A percentile compares a stretch with the other conserved stretches of the same genome.
Conservation (phyloP, 2,888 invertebrate species). For the Drosophila subsilvestris region DNA sequence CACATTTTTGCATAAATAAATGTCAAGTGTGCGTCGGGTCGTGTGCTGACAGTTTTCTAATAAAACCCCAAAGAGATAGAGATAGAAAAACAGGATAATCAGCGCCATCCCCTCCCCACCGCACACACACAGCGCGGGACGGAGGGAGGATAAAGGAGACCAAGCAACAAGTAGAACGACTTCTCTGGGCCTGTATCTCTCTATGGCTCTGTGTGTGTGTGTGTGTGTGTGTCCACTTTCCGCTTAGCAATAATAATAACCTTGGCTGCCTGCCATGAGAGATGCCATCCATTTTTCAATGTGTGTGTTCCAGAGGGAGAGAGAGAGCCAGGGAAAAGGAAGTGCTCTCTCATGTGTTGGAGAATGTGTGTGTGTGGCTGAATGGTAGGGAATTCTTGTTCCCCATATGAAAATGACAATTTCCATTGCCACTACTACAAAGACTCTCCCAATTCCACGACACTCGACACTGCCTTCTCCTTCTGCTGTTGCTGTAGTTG, state of each 20-base stretch:
- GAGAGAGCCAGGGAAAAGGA: no score
- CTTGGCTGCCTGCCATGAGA: slow-evolving; percentile 64
- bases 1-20: slow-evolving; percentile 80
- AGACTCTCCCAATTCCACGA: slow-evolving; percentile 20
- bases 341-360: neutral
- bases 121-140: slow-evolving; percentile 11
- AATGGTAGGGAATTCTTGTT: slow-evolving; percentile 20
- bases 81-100: slow-evolving; percentile 70
- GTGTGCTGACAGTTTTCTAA: slow-evolving; percentile 77
- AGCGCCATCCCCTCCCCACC: slow-evolving; percentile 37
- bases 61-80: slow-evolving; percentile 61
- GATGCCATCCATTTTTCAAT: slow-evolving; percentile 67
- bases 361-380: slow-evolving; percentile 1
- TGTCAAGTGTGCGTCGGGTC: slow-evolving; percentile 75
- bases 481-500: neutral
- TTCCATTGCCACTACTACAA: slow-evolving; percentile 67
- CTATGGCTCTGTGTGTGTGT: slow-evolving; percentile 26
- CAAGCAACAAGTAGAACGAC: slow-evolving; percentile 65
- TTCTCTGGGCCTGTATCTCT: slow-evolving; percentile 11
- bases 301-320: slow-evolving; percentile 19
- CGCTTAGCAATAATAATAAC: slow-evolving; percentile 76
- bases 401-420: slow-evolving; percentile 73
- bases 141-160: slow-evolving; percentile 16
- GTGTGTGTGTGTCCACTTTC: slow-evolving; percentile 59
- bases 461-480: slow-evolving; percentile 39